Evolutionary conservation across 2,113 vertebrate genomes (phyloP), one percentile per base, ranked within the genome.

Genomic region (Anas platyrhynchos): DNA sequence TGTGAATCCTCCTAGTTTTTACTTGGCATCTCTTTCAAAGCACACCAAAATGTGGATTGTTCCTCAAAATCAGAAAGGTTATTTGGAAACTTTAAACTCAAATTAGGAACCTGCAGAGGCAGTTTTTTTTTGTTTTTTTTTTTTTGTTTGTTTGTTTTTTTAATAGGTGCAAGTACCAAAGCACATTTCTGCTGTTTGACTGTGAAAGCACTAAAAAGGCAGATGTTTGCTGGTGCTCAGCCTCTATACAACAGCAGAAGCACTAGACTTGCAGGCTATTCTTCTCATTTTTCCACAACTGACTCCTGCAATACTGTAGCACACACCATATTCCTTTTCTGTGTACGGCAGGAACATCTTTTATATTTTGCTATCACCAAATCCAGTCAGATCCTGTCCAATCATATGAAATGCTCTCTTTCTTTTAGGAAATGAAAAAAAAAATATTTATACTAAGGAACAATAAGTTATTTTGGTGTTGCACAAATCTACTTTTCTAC

Each of bases 401-500:
- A 34, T 91, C 89, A 52, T 84, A 34, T 93, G 90, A 72, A 94
- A 86, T 95, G 68, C 71, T 94, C 87, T 86, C 89, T 80, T 88
- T 92, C 94, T 95, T 96, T 95, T 97, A 89, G 92, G 82, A 90
- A 94, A 78, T 77, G 52, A 95, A 95, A 93, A 97, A 93, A 97
- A 86, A 85, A 46, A 17, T 88, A 88, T 98, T 98, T 98, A 91
- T 98, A 98, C 85, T 91, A 93, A 89, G 95, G 96, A 97, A 98
- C 95, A 97, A 67, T 93, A 94, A 94, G 92, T 98, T 97, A 97
- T 98, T 98, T 97, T 98, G 97, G 96, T 98, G 98, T 97, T 96
- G 97, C 97, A 95, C 93, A 97, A 97, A 96, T 97, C 96, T 98
- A 97, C 97, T 98, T 98, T 98, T 98, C 98, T 98, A 98, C 95